These are phyloP conservation scores for Chaenodraco wilsoni DNA, from an alignment of 2,797 vertebrate species.

Conservation along the genomic window DNA sequence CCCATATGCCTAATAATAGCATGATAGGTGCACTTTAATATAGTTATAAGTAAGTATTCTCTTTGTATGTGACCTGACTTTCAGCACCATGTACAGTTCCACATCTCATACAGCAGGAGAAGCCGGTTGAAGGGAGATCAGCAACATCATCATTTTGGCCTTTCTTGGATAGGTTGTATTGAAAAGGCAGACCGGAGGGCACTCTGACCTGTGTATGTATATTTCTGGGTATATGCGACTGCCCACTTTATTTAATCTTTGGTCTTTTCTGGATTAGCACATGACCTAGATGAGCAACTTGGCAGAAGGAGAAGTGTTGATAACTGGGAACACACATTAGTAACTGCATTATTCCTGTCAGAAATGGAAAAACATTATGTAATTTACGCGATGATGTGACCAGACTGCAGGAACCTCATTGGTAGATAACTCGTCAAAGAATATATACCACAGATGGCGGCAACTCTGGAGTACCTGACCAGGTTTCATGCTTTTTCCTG, in stretches of 20 bases:
- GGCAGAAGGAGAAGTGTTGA: conserved; percentile 15
- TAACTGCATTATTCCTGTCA: conserved; percentile 6
- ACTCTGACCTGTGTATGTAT: background rate
- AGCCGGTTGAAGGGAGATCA: background rate
- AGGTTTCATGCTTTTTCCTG: background rate
- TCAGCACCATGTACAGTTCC: conserved; percentile 55
- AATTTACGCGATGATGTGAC: conserved; percentile 16
- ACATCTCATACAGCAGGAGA: background rate
- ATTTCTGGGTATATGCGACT: background rate
- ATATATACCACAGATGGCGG: background rate
- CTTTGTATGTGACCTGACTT: conserved; percentile 2
- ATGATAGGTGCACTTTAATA: no score
- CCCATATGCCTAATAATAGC: no score
- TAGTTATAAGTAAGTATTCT: no score
- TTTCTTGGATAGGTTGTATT: background rate
- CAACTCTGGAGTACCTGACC: conserved; percentile 1
- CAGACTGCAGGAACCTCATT: conserved; percentile 7
- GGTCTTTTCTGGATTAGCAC: conserved; percentile 24
- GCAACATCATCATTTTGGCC: background rate
- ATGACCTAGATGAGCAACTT: conserved; percentile 17
- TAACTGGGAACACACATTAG: conserved; percentile 21
- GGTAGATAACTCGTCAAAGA: conserved; percentile 10
- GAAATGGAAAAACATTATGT: conserved; percentile 12
- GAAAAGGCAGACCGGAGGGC: background rate
- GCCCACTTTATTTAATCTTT: conserved; percentile 13